These are phyloP conservation scores for Galleria mellonella DNA, from an alignment of 1,140 invertebrate species.

Conservation along the genomic window DNA sequence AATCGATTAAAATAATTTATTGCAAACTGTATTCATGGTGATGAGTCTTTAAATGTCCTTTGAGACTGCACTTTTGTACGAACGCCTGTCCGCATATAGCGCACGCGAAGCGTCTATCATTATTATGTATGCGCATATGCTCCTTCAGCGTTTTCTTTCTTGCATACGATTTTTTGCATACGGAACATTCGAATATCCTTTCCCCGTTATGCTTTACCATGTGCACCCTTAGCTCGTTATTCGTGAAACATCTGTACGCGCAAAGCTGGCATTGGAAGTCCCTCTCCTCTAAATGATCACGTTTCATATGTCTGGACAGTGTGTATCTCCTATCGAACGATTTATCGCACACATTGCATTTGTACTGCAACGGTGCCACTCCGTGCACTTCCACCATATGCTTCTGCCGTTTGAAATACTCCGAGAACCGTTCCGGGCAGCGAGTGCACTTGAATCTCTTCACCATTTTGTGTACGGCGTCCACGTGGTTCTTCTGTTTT, in stretches of 20 bases:
- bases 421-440: constrained; percentile 50
- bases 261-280: constrained; percentile 55
- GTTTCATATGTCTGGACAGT: constrained; percentile 51
- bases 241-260: constrained; percentile 54
- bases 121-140: constrained; percentile 80
- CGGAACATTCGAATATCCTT: constrained; percentile 67
- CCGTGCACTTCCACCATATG: constrained; percentile 51
- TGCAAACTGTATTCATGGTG: constrained; percentile 13
- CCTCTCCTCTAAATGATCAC: constrained; percentile 59
- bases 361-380: constrained; percentile 42
- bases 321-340: constrained; percentile 49
- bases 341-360: constrained; percentile 58
- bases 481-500: constrained; percentile 51
- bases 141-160: constrained; percentile 81
- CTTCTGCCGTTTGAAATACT: constrained; percentile 54
- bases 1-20: too few relatives aligned
- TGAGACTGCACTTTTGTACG: constrained; percentile 59
- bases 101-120: constrained; percentile 70
- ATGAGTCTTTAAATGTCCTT: constrained; percentile 52
- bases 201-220: constrained; percentile 83
- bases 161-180: constrained; percentile 78
- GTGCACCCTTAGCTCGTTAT: constrained; percentile 66
- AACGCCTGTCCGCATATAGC: constrained; percentile 72
- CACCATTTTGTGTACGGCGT: constrained; percentile 47
- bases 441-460: constrained; percentile 57